Percentiles rank a stretch among this genome's conserved stretches.
phyloP scores from a whole-genome alignment of 2,888 invertebrate genomes.

The Halictus quadricinctus region DNA sequence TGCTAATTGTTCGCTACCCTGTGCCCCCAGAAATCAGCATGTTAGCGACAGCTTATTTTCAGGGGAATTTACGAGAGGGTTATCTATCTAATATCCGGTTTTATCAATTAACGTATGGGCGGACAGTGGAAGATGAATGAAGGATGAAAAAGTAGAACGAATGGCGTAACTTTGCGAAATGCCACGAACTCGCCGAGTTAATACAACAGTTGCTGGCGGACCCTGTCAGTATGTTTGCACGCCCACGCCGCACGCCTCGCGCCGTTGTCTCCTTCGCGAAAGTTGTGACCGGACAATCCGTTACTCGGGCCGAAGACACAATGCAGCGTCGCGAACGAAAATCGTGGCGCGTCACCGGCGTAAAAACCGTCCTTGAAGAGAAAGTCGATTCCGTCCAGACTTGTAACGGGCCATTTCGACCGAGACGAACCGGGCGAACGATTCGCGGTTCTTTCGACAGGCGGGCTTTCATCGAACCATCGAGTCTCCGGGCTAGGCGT shows the following conservation, averaged over 20 bases:
- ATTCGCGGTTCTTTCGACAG: constrained; percentile 52
- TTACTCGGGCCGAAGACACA: constrained; percentile 1
- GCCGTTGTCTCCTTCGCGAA: background rate
- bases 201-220: background rate
- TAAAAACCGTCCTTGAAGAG: background rate
- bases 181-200: background rate
- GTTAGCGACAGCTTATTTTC: background rate
- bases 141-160: no score
- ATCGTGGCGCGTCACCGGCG: background rate
- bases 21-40: constrained; percentile 22
- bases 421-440: constrained; percentile 11
- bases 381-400: constrained; percentile 4
- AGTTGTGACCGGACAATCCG: background rate
- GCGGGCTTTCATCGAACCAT: constrained; percentile 59
- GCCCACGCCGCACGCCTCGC: background rate
- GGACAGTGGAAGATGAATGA: no score
- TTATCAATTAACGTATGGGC: no score
- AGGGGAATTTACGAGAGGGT: no score
- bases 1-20: constrained; percentile 32
- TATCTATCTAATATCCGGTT: no score
- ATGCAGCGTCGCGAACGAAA: background rate
- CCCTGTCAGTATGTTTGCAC: no score
- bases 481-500: constrained; percentile 52
- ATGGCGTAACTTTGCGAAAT: background rate
- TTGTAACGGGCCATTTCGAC: background rate